Evolutionary conservation across 2,888 invertebrate genomes (phyloP).

Genomic region (Neocrepidodera transversa): DNA sequence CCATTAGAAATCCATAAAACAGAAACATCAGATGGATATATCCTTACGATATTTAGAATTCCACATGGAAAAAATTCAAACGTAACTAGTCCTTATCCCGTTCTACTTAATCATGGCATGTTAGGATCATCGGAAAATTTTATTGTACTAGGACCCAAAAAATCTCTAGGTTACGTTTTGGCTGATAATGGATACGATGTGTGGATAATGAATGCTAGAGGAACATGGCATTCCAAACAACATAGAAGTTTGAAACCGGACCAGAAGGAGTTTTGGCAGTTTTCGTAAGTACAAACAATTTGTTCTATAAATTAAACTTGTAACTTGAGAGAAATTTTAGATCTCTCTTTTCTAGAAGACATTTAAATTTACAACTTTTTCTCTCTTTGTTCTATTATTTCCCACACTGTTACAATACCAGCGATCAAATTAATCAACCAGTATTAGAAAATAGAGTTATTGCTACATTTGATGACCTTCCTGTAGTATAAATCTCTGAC

Average conservation of each 20-base stretch:
- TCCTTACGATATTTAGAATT: slow-evolving; percentile 77
- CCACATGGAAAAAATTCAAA: slow-evolving; percentile 60
- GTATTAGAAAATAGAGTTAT: too few relatives aligned
- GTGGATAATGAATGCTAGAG: slow-evolving; percentile 85
- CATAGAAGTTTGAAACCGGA: slow-evolving; percentile 64
- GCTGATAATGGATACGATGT: slow-evolving; percentile 78
- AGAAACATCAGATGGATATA: slow-evolving; percentile 77
- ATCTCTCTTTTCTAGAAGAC: too few relatives aligned
- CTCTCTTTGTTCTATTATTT: too few relatives aligned
- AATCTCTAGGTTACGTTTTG: slow-evolving; percentile 66
- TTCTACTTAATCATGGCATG: slow-evolving; percentile 62
- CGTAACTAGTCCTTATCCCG: slow-evolving; percentile 58
- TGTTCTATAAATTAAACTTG: neutral
- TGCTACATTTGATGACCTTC: too few relatives aligned
- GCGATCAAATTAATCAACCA: too few relatives aligned
- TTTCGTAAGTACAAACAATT: slow-evolving; percentile 37
- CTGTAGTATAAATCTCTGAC: too few relatives aligned
- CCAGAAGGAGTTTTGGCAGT: slow-evolving; percentile 42
- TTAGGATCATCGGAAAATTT: slow-evolving; percentile 77
- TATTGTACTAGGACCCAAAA: slow-evolving; percentile 74
- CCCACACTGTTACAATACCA: too few relatives aligned
- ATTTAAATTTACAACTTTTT: too few relatives aligned
- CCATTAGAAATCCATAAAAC: slow-evolving; percentile 68
- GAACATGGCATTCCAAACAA: slow-evolving; percentile 71
- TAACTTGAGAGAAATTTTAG: neutral